These are phyloP conservation scores for Poecilobothrus nobilitatus DNA, from an alignment of 2,888 invertebrate species.

Conservation along the genomic window DNA sequence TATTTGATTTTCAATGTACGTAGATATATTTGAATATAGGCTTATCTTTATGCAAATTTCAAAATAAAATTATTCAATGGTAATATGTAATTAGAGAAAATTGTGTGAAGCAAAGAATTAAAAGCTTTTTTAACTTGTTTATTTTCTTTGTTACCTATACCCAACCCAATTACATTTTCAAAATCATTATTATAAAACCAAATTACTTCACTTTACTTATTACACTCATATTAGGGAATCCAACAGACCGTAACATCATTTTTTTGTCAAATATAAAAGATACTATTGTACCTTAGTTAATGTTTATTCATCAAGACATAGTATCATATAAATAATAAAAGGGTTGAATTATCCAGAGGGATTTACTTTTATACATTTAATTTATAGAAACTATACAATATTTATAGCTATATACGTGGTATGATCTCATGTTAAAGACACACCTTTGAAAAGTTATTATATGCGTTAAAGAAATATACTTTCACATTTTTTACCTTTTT, in stretches of 20 bases:
- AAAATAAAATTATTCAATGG: too few relatives aligned
- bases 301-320: background rate
- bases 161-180: too few relatives aligned
- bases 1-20: too few relatives aligned
- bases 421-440: background rate
- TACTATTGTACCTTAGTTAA: background rate
- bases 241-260: background rate
- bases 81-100: too few relatives aligned
- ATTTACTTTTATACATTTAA: background rate
- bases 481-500: too few relatives aligned
- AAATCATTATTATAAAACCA: background rate
- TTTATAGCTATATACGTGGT: background rate
- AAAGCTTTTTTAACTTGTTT: too few relatives aligned
- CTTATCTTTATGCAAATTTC: too few relatives aligned
- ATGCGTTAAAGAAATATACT: background rate
- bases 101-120: too few relatives aligned
- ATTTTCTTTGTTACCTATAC: too few relatives aligned
- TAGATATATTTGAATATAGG: too few relatives aligned
- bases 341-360: background rate
- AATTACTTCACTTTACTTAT: background rate
- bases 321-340: background rate
- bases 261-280: background rate
- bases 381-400: background rate
- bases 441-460: background rate
- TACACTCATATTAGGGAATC: background rate